phyloP scores from a whole-genome alignment of 2,888 invertebrate species.

The Therioaphis trifolii region DNA sequence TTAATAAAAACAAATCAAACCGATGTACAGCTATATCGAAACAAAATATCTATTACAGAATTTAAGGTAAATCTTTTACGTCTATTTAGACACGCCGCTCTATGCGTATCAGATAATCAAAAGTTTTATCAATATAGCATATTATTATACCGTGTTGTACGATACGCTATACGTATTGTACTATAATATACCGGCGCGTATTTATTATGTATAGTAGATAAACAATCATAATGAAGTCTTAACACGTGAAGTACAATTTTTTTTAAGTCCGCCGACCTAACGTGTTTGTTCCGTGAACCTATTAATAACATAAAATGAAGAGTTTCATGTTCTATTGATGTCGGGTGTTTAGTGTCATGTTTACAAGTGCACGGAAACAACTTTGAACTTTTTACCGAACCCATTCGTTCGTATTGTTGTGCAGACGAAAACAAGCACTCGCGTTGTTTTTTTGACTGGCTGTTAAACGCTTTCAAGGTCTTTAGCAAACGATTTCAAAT shows the following conservation, averaged over 20 bases:
- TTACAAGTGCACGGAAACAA: slow-evolving; percentile 32
- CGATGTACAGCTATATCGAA: too few relatives aligned
- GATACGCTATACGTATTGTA: too few relatives aligned
- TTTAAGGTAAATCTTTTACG: too few relatives aligned
- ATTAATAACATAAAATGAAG: background rate
- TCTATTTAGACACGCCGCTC: too few relatives aligned
- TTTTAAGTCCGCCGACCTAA: background rate
- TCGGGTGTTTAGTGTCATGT: slow-evolving; percentile 46
- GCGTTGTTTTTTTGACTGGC: background rate
- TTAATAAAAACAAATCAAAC: too few relatives aligned
- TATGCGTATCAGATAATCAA: background rate
- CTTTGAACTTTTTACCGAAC: slow-evolving; percentile 7
- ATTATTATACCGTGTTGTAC: too few relatives aligned
- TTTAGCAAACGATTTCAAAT: too few relatives aligned
- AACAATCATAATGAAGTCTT: background rate
- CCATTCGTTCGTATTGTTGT: background rate
- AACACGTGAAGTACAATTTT: slow-evolving; percentile 19
- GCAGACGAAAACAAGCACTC: background rate
- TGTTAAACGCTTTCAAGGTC: background rate
- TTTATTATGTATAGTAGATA: too few relatives aligned
- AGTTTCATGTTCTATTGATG: slow-evolving; percentile 20
- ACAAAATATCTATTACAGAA: too few relatives aligned
- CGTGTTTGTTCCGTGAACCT: background rate
- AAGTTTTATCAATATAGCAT: background rate
- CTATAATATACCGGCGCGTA: too few relatives aligned